Percentiles rank a stretch among this genome's conserved stretches.
Evolutionary conservation across 2,797 vertebrate species (phyloP).

Genomic region (Lithobates sylvaticus): DNA sequence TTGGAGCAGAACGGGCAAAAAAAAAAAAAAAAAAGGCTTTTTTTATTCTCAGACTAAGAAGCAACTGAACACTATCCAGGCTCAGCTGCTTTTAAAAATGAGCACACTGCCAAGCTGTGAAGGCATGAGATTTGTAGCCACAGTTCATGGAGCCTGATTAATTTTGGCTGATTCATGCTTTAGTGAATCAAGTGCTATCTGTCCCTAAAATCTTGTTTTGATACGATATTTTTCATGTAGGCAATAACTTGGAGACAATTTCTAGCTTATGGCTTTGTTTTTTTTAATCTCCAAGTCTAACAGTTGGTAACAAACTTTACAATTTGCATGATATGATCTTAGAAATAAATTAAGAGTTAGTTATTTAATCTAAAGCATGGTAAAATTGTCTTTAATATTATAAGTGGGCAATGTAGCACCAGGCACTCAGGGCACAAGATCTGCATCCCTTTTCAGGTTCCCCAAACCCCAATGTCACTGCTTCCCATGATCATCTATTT

Average conservation of each 20-base stretch:
- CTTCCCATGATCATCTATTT: too few species aligned
- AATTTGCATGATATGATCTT: background rate
- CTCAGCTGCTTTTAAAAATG: slow-evolving; percentile 13
- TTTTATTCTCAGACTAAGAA: background rate
- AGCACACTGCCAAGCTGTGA: slow-evolving; percentile 22
- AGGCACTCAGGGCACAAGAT: too few species aligned
- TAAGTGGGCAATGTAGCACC: too few species aligned
- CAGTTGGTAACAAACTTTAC: slow-evolving; percentile 30
- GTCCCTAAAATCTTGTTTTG: slow-evolving; percentile 15
- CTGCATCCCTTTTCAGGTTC: too few species aligned
- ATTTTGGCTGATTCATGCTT: slow-evolving; percentile 43
- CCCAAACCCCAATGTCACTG: too few species aligned
- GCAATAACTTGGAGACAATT: slow-evolving; percentile 39
- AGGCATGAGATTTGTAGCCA: slow-evolving; percentile 34
- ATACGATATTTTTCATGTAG: slow-evolving; percentile 11
- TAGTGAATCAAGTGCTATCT: slow-evolving; percentile 16
- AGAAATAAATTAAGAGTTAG: background rate
- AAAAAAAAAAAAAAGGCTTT: background rate
- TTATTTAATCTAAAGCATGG: background rate
- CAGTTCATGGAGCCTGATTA: slow-evolving; percentile 23
- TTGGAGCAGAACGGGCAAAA: background rate
- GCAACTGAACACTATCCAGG: slow-evolving; percentile 6
- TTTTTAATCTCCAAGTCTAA: slow-evolving; percentile 20
- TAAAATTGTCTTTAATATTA: background rate
- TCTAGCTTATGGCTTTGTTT: slow-evolving; percentile 35